phyloP scores from a whole-genome alignment of 2,797 vertebrate species.

The Darevskia nairensis region DNA sequence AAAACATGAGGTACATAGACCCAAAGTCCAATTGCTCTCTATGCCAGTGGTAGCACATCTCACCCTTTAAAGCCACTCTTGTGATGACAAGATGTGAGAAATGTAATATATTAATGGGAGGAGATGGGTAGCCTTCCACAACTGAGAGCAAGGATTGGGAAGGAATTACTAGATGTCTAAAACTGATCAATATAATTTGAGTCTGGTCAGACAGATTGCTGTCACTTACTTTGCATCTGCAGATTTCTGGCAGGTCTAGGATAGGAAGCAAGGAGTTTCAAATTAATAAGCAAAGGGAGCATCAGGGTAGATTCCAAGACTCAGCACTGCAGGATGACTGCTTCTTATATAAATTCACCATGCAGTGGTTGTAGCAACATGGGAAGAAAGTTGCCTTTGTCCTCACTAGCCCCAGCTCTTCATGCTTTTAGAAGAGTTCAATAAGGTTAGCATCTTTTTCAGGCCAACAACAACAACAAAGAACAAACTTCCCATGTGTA shows the following conservation, averaged over 20 bases:
- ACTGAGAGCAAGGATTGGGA: slow-evolving; percentile 24
- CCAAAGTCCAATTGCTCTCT: slow-evolving; percentile 5
- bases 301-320: not conserved
- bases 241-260: not conserved
- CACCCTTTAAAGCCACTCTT: slow-evolving; percentile 1
- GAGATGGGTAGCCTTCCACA: slow-evolving; percentile 30
- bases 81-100: not conserved
- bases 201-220: not conserved
- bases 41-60: slow-evolving; percentile 5
- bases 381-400: not conserved
- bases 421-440: not conserved
- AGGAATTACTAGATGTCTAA: not conserved
- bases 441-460: not conserved
- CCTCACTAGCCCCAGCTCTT: not conserved
- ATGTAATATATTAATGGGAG: not conserved
- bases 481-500: not conserved
- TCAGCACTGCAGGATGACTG: slow-evolving; percentile 1
- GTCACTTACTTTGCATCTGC: not conserved
- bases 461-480: not conserved
- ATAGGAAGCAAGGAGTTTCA: not conserved
- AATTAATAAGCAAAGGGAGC: not conserved
- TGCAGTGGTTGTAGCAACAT: not conserved
- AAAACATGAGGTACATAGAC: slow-evolving; percentile 32
- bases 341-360: not conserved
- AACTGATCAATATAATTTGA: not conserved